Base-by-base conservation (phyloP, 2,113 vertebrate genomes). In the Hylia prasina region DNA sequence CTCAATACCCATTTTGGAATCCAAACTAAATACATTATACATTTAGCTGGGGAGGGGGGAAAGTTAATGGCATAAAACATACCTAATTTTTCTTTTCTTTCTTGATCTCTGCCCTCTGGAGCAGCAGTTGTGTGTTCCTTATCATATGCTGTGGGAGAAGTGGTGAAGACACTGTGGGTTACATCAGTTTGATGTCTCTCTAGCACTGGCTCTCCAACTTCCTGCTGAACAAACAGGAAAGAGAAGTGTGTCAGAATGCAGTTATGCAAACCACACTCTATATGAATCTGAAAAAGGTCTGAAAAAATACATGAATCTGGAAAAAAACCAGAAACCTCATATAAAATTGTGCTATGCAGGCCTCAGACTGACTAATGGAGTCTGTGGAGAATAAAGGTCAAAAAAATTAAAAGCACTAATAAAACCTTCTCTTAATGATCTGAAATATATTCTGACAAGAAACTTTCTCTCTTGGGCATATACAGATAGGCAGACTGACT, bases 181-280 rank as follows among this genome's bases (percentile, higher is more conserved):
- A 92, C 94, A 92, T 83, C 91, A 17, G 94, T 96, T 83, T 95
- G 72, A 91, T 96, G 98, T 96, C 96, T 97, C 94, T 97, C 97
- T 82, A 97, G 96, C 87, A 93, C 60, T 96, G 96, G 97, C 89
- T 97, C 98, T 85, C 81, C 84, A 90, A 54, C 98, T 99, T 99
- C 99, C 99, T 99, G 98, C 96, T 92, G 93, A 98, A 98, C 97
- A 99, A 99, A 99, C 99, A 99, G 99, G 99, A 99, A 99, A 97
- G 24, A 86, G 95, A 96, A 92, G 47, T 23, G 84, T 97, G 97
- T 97, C 94, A 97, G 93, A 97, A 97, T 44, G 84, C 76, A 89
- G 60, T 95, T 93, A 83, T 94, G 92, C 42, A 92, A 82, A 97
- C 97, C 97, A 92, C 95, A 89, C 84, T 56, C 21, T 39, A 65